Base-by-base conservation (phyloP, 2,113 vertebrate species). In the Rhinopomastus cyanomelas region DNA sequence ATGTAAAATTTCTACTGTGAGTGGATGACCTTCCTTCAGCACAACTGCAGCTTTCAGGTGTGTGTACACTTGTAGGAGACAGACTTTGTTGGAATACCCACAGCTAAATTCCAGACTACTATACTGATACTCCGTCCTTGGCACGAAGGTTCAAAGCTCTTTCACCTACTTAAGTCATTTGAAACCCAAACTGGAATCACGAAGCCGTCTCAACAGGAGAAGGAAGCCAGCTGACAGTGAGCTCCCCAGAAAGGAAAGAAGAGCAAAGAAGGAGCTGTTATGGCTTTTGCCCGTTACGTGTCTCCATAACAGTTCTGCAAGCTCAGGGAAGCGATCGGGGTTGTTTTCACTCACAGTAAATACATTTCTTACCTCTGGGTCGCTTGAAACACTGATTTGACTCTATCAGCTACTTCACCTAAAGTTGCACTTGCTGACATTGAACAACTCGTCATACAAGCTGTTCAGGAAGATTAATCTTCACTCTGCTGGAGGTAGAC, bases 391-490 rank as follows among this genome's bases (percentile, higher is more conserved):
- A 80, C 37, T 78, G 61, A 60, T 94, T 91, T 83, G 72, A 81
- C 79, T 81, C 84, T 80, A 72, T 94, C 29, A 21, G 18, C 66
- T 73, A 34, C 65, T 95, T 95, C 60, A 88, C 76, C 77, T 96
- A 78, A 96, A 96, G 85, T 61, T 86, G 48, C 72, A 60, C 76
- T 76, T 82, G 44, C 37, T 0, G 1, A 74, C 44, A 21, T 77
- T 91, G 71, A 95, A 71, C 49, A 93, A 72, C 71, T 87, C 16
- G 3, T 89, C 69, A 76, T 80, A 23, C 51, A 77, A 66, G 62
- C 27, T 49, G 9, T 80, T 95, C 53, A 42, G 65, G 78, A 90
- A 95, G 82, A 96, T 95, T 92, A 90, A 90, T 93, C 78, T 93
- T 87, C 39, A 16, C 36, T 88, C 74, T 87, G 74, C 55, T 91